Percentiles rank a stretch among this genome's conserved stretches.
phyloP scores from a whole-genome alignment of 1,140 invertebrate genomes.

The Trachelipus rathkii region DNA sequence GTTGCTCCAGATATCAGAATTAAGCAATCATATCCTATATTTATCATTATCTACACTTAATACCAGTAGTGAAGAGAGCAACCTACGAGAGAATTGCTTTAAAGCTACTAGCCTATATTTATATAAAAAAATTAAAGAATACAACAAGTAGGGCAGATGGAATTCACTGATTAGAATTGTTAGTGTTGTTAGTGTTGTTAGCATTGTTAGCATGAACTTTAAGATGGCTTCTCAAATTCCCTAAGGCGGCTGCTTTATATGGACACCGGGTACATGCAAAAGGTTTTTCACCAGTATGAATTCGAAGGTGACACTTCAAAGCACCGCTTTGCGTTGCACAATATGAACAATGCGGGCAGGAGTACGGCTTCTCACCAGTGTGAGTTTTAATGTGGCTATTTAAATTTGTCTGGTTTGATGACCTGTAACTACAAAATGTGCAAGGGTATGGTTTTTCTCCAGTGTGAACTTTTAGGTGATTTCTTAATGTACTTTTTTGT shows the following conservation, averaged over 20 bases:
- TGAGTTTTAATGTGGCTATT: conserved; percentile 26
- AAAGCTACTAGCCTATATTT: conserved; percentile 6
- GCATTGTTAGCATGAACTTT: conserved; percentile 8
- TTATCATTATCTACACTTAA: neutral
- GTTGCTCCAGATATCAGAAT: conserved; percentile 9
- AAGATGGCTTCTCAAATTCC: neutral
- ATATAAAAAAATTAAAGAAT: neutral
- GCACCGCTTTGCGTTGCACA: neutral
- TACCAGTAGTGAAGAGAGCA: conserved; percentile 10
- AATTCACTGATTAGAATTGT: neutral
- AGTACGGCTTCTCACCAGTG: conserved; percentile 24
- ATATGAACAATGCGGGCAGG: conserved; percentile 23
- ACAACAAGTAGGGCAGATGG: conserved; percentile 2
- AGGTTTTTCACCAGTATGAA: conserved; percentile 44
- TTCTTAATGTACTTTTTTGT: conserved; percentile 17
- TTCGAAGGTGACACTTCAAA: conserved; percentile 38
- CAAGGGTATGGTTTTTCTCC: conserved; percentile 33
- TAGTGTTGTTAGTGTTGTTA: too few species aligned
- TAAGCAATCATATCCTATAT: conserved; percentile 10
- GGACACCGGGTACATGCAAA: conserved; percentile 39
- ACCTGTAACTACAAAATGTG: conserved; percentile 22
- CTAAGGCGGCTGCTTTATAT: conserved; percentile 31
- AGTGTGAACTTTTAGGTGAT: conserved; percentile 28
- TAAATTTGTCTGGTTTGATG: conserved; percentile 17
- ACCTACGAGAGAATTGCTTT: neutral